Evolutionary conservation across 2,888 invertebrate species (phyloP).

Genomic region (Lepeophtheirus nordmannii): DNA sequence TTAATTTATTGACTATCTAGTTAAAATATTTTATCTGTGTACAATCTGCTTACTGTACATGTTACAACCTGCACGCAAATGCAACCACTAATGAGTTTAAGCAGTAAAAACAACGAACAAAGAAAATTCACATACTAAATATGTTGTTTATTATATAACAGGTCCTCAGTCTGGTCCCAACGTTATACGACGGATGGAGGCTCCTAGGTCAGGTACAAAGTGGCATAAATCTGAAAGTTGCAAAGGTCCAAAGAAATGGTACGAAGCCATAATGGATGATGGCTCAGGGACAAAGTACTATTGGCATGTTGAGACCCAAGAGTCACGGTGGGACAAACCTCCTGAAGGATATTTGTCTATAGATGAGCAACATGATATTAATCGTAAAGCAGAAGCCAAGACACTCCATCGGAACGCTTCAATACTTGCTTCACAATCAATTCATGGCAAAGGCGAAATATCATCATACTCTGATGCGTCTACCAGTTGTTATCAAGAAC

Average conservation of each 20-base stretch:
- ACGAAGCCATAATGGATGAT: conserved; percentile 57
- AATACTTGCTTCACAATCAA: neutral
- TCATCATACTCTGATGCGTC: neutral
- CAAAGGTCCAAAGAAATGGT: conserved; percentile 48
- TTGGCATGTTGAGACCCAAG: conserved; percentile 69
- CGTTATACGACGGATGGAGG: conserved; percentile 7
- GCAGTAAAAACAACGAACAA: no score
- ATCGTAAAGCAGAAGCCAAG: conserved; percentile 25
- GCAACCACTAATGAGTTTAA: no score
- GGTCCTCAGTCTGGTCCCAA: neutral
- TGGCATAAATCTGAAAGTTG: conserved; percentile 20
- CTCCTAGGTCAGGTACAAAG: conserved; percentile 10
- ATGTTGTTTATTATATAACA: no score
- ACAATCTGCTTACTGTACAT: no score
- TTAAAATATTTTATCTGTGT: no score
- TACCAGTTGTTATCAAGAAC: conserved; percentile 31
- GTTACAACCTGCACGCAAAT: no score
- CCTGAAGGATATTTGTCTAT: conserved; percentile 46
- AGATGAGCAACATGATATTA: conserved; percentile 31
- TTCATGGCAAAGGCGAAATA: conserved; percentile 26
- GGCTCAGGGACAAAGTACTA: conserved; percentile 54
- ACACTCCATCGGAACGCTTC: neutral
- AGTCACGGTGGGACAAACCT: conserved; percentile 60
- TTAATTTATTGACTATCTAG: no score
- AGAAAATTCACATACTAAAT: no score